phyloP scores from a whole-genome alignment of 2,113 vertebrate genomes.

The Passerina amoena region DNA sequence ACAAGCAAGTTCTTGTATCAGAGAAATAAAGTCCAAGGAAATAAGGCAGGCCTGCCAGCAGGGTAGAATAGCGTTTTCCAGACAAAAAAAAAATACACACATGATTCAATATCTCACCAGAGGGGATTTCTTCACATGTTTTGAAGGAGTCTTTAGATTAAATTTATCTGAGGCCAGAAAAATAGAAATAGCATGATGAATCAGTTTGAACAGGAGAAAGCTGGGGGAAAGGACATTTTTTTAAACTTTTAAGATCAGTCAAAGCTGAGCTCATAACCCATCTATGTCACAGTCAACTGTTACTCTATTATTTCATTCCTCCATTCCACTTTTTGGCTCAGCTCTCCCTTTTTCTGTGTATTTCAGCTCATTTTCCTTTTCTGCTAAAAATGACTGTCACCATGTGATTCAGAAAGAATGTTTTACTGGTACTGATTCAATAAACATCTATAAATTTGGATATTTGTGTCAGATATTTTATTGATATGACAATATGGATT shows the following conservation, averaged over 20 bases:
- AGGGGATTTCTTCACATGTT: neutral
- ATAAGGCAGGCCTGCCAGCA: neutral
- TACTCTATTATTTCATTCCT: neutral
- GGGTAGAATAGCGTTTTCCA: neutral
- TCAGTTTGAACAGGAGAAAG: neutral
- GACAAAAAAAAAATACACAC: neutral
- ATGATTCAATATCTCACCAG: neutral
- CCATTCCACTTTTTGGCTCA: neutral
- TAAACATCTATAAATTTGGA: neutral
- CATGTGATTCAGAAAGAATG: neutral
- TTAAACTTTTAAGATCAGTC: neutral
- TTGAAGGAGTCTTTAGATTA: neutral
- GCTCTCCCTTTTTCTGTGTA: neutral
- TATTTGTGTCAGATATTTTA: neutral
- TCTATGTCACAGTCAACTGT: neutral
- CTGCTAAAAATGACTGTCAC: neutral
- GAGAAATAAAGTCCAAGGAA: neutral
- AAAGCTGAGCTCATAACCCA: neutral
- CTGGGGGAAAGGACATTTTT: neutral
- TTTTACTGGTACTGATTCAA: neutral
- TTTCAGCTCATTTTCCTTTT: neutral
- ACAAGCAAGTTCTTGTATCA: neutral
- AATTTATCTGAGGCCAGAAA: neutral
- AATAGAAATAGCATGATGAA: neutral
- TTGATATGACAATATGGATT: neutral